phyloP scores from a whole-genome alignment of 2,888 invertebrate species.

The Nemotelus nigrinus region DNA sequence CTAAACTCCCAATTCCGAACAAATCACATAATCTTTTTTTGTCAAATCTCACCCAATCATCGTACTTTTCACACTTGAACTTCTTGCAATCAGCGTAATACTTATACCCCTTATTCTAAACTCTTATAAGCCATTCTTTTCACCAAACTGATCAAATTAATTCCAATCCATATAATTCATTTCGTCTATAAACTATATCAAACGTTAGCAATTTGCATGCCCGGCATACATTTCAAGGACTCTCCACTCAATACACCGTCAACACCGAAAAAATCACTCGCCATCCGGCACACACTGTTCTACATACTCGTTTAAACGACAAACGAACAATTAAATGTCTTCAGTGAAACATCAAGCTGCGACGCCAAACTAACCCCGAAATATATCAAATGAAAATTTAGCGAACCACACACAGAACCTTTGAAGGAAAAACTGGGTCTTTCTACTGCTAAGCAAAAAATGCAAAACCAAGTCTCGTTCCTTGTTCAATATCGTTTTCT shows the following conservation, averaged over 20 bases:
- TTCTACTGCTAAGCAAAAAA: neutral
- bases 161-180: neutral
- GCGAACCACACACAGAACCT: neutral
- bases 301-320: neutral
- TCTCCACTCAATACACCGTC: neutral
- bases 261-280: conserved; percentile 19
- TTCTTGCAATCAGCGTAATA: conserved; percentile 3
- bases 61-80: neutral
- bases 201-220: conserved; percentile 44
- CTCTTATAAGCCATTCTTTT: neutral
- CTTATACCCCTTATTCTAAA: conserved; percentile 11
- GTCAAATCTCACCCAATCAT: too few species aligned
- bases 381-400: neutral
- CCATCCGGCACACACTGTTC: neutral
- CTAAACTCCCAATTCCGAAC: too few species aligned
- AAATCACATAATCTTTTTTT: too few species aligned
- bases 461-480: neutral
- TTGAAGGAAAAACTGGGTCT: neutral
- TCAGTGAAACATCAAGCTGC: conserved; percentile 25
- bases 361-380: conserved; percentile 3
- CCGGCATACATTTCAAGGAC: neutral
- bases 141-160: neutral
- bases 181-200: neutral
- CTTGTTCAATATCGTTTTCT: neutral
- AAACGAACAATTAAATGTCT: neutral